phyloP scores from a whole-genome alignment of 2,888 invertebrate genomes.

The Ephialtes manifestator region DNA sequence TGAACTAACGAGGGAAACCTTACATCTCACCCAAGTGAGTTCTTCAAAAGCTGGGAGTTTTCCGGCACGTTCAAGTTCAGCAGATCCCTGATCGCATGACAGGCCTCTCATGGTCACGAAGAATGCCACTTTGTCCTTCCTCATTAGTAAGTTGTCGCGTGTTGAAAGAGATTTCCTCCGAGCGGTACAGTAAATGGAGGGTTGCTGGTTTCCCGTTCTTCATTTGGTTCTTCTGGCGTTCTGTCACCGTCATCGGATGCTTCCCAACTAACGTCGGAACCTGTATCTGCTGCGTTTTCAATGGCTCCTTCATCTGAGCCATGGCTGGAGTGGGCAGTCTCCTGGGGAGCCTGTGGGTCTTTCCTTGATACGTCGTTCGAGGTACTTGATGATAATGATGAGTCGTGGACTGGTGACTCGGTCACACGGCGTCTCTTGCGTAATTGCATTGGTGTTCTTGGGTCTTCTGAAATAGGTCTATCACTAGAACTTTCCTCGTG shows the following conservation, averaged over 20 bases:
- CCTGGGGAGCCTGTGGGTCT: neutral
- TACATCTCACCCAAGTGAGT: conserved; percentile 11
- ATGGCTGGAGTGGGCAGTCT: neutral
- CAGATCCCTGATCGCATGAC: conserved; percentile 35
- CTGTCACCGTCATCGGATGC: neutral
- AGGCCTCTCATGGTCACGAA: conserved; percentile 15
- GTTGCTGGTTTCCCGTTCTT: neutral
- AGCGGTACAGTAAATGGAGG: conserved; percentile 21
- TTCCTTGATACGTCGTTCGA: neutral
- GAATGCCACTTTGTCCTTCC: conserved; percentile 18
- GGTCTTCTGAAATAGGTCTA: neutral
- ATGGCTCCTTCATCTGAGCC: neutral
- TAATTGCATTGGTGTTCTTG: conserved; percentile 1
- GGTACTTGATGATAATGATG: neutral
- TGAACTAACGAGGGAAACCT: neutral
- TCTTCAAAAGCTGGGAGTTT: conserved; percentile 49
- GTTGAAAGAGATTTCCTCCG: conserved; percentile 21
- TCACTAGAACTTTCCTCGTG: neutral
- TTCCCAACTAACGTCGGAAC: neutral
- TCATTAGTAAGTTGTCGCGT: conserved; percentile 1
- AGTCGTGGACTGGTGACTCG: neutral
- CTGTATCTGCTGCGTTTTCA: neutral
- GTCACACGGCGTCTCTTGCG: conserved; percentile 8
- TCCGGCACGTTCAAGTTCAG: conserved; percentile 25
- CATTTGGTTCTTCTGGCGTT: neutral